These are phyloP conservation scores for Neosilurus mollespiculum DNA, from an alignment of 2,797 vertebrate species.

Conservation along the genomic window DNA sequence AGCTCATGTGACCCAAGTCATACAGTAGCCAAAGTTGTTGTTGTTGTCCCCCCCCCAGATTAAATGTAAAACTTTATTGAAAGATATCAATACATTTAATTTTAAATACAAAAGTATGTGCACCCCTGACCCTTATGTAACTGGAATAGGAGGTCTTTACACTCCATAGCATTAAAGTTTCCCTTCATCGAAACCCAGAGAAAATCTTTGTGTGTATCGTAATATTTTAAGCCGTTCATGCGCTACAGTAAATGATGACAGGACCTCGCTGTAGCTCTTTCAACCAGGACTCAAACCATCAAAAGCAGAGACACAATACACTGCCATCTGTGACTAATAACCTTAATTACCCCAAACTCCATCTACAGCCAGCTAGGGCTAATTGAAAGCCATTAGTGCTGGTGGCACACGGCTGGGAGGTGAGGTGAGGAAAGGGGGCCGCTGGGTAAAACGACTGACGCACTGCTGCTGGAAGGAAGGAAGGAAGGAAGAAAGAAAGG, in stretches of 20 bases:
- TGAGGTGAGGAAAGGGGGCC: not conserved
- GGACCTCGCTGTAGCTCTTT: not conserved
- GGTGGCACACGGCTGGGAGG: not conserved
- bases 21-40: not conserved
- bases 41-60: no score
- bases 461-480: not conserved
- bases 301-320: not conserved
- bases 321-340: slow-evolving; percentile 40
- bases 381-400: slow-evolving; percentile 27
- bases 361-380: slow-evolving; percentile 10
- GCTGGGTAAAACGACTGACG: not conserved
- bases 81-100: not conserved
- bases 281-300: not conserved
- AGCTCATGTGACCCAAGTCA: not conserved
- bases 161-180: no score
- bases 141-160: no score
- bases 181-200: no score
- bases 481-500: no score
- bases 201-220: no score
- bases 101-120: not conserved
- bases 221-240: no score
- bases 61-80: not conserved
- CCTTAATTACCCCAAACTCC: slow-evolving; percentile 57
- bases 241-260: not conserved
- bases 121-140: no score